Percentiles rank a stretch among this genome's conserved stretches.
phyloP scores from a whole-genome alignment of 2,797 vertebrate species.

The Myotis vivesi region DNA sequence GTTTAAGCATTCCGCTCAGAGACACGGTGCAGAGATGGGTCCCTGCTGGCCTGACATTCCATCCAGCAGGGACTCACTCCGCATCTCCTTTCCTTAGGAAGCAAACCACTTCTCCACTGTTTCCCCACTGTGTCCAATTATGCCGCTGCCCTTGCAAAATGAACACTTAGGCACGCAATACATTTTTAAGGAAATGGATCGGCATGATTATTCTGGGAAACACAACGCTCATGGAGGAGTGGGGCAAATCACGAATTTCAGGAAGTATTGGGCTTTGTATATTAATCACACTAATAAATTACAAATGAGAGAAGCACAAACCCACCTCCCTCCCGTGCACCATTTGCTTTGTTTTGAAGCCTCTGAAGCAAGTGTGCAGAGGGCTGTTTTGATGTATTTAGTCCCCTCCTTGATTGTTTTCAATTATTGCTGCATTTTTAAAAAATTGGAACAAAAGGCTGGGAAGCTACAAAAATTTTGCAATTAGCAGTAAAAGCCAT shows the following conservation, averaged over 20 bases:
- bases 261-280: conserved; percentile 52
- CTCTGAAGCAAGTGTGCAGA: not conserved
- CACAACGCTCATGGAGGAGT: conserved; percentile 32
- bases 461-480: conserved; percentile 16
- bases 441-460: not conserved
- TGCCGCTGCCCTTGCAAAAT: conserved; percentile 64
- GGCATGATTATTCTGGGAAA: conserved; percentile 64
- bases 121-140: conserved; percentile 76
- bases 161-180: conserved; percentile 57
- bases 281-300: conserved; percentile 65
- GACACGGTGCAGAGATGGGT: conserved; percentile 36
- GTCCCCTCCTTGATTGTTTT: conserved; percentile 32
- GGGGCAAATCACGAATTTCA: conserved; percentile 42
- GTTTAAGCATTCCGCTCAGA: conserved; percentile 55
- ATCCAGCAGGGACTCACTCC: conserved; percentile 37
- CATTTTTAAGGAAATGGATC: conserved; percentile 62
- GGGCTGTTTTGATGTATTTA: conserved; percentile 31
- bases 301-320: not conserved
- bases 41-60: conserved; percentile 37
- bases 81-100: conserved; percentile 57
- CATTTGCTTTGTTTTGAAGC: conserved; percentile 46
- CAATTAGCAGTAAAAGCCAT: conserved; percentile 45
- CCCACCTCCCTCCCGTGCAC: not conserved
- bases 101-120: conserved; percentile 44
- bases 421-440: conserved; percentile 42